These are phyloP conservation scores for Xenopus tropicalis DNA, from an alignment of 2,113 vertebrate species.

Conservation along the genomic window UCB_Xtro_10.0 CM004443.2:158928001-158928500, in stretches of 20 bases:
- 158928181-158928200: constrained; percentile 82
- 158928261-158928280: constrained; percentile 89
- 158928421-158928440: too few species aligned
- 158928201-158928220: constrained; percentile 78
- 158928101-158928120: constrained; percentile 99
- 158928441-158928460: too few species aligned
- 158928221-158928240: constrained; percentile 86
- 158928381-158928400: too few species aligned
- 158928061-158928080: constrained; percentile 95
- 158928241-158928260: constrained; percentile 84
- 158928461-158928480: too few species aligned
- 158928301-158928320: constrained; percentile 77
- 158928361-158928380: constrained; percentile 45
- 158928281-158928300: constrained; percentile 88
- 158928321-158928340: constrained; percentile 59
- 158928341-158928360: constrained; percentile 56
- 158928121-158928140: constrained; percentile 94
- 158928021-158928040: not conserved
- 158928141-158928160: constrained; percentile 86
- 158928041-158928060: not conserved
- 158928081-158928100: constrained; percentile 90
- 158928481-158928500: too few species aligned
- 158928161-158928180: constrained; percentile 88
- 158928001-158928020: too few species aligned
- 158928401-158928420: too few species aligned